phyloP scores from a whole-genome alignment of 2,113 vertebrate species.

The Aspidoscelis tigris region DNA sequence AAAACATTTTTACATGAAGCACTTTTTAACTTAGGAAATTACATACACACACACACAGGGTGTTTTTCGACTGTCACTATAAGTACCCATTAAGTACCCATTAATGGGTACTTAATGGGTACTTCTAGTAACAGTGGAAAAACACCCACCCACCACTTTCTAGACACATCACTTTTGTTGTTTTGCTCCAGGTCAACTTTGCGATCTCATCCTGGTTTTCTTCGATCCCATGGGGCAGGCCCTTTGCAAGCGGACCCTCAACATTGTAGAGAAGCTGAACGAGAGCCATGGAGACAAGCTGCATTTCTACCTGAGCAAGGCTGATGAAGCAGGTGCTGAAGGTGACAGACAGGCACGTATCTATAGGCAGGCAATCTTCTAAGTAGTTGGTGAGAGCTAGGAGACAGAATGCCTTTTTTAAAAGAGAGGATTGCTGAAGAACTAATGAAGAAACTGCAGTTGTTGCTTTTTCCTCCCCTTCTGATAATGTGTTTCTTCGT shows the following conservation, averaged over 20 bases:
- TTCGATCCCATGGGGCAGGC: constrained; percentile 89
- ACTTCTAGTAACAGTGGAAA: too few relatives aligned
- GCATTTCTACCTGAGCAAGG: constrained; percentile 84
- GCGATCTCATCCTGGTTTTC: constrained; percentile 85
- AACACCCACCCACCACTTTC: neutral
- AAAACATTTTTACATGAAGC: neutral
- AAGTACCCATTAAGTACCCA: too few relatives aligned
- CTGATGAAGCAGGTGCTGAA: constrained; percentile 83
- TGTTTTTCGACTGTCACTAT: too few relatives aligned
- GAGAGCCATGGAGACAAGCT: constrained; percentile 81
- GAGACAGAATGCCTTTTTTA: neutral
- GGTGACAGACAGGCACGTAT: constrained; percentile 80
- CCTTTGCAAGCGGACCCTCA: constrained; percentile 84
- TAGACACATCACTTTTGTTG: neutral
- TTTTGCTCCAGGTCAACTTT: constrained; percentile 77
- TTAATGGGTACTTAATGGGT: too few relatives aligned
- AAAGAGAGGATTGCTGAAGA: neutral
- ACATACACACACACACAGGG: neutral
- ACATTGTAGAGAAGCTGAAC: constrained; percentile 83
- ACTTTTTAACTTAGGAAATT: neutral
- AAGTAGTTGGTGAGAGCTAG: neutral
- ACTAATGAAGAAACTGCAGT: neutral
- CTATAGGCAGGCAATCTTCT: neutral
- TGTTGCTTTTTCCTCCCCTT: too few relatives aligned
- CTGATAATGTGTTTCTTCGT: neutral